A percentile compares a stretch with the other conserved stretches of the same genome.
Conservation (phyloP, 2,888 invertebrate species). For the Diploptera punctata region DNA sequence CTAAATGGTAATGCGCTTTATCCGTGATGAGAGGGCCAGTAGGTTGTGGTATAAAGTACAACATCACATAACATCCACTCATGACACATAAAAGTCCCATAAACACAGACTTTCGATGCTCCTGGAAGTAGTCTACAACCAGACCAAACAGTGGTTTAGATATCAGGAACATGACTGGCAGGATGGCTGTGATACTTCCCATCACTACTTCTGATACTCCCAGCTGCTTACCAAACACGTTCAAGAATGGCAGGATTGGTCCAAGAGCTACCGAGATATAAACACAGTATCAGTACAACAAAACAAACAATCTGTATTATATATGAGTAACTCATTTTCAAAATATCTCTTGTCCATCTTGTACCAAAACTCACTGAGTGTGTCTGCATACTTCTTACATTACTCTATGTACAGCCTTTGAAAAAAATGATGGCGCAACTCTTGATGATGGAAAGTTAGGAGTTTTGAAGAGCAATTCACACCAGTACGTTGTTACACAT, state of each 20-base stretch:
- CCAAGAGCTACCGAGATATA: conserved; percentile 83
- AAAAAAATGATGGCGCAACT: too few relatives aligned
- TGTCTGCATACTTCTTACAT: too few relatives aligned
- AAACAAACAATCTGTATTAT: too few relatives aligned
- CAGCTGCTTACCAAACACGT: conserved; percentile 78
- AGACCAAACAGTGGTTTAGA: conserved; percentile 81
- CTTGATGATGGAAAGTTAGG: too few relatives aligned
- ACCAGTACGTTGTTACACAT: too few relatives aligned
- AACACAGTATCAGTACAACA: too few relatives aligned
- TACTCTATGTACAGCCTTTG: too few relatives aligned
- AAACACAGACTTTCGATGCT: conserved; percentile 73
- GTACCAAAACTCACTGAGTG: too few relatives aligned
- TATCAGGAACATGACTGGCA: conserved; percentile 77
- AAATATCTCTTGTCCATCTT: too few relatives aligned
- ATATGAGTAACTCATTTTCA: too few relatives aligned
- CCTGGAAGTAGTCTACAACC: conserved; percentile 63
- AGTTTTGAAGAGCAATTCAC: too few relatives aligned
- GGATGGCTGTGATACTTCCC: conserved; percentile 76
- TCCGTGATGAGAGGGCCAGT: conserved; percentile 6
- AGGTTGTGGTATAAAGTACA: conserved; percentile 69
- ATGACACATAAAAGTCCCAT: conserved; percentile 68
- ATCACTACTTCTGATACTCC: conserved; percentile 77
- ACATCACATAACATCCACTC: conserved; percentile 70
- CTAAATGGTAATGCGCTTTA: not conserved
- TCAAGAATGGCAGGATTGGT: conserved; percentile 78